Conservation (phyloP, 2,888 invertebrate genomes). For the Cinara cedri region DNA sequence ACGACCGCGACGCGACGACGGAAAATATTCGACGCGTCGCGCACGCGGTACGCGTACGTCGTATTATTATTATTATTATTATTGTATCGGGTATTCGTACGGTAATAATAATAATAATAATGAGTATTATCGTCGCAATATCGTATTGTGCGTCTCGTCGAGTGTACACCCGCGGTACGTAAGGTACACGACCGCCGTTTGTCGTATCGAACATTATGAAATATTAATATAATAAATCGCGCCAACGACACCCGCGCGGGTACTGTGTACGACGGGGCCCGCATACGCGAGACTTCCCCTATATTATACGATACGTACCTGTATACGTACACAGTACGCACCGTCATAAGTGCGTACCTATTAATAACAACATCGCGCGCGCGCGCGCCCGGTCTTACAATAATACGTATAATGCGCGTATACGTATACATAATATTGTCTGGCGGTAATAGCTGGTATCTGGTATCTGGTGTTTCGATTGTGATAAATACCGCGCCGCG, state of each 20-base stretch:
- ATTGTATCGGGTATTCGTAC: too few relatives aligned
- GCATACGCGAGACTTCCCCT: too few relatives aligned
- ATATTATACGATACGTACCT: too few relatives aligned
- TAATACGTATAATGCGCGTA: background rate
- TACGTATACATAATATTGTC: too few relatives aligned
- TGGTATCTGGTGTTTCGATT: too few relatives aligned
- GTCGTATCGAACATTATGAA: background rate
- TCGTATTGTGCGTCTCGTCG: too few relatives aligned
- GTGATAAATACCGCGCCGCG: constrained; percentile 18
- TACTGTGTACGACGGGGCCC: too few relatives aligned
- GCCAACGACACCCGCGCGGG: background rate
- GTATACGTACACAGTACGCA: background rate
- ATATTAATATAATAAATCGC: background rate
- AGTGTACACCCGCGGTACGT: too few relatives aligned
- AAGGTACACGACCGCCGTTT: background rate
- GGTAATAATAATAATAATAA: too few relatives aligned
- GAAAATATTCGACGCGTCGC: background rate
- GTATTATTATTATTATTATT: too few relatives aligned
- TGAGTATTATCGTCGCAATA: too few relatives aligned
- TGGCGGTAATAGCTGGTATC: too few relatives aligned
- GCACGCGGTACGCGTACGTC: background rate
- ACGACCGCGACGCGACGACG: constrained; percentile 19
- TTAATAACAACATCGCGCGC: background rate
- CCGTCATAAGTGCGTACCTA: background rate
- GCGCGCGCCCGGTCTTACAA: background rate